Percentiles rank a stretch among this genome's conserved stretches.
phyloP scores from a whole-genome alignment of 2,888 invertebrate genomes.

The Cephus pulcher region DNA sequence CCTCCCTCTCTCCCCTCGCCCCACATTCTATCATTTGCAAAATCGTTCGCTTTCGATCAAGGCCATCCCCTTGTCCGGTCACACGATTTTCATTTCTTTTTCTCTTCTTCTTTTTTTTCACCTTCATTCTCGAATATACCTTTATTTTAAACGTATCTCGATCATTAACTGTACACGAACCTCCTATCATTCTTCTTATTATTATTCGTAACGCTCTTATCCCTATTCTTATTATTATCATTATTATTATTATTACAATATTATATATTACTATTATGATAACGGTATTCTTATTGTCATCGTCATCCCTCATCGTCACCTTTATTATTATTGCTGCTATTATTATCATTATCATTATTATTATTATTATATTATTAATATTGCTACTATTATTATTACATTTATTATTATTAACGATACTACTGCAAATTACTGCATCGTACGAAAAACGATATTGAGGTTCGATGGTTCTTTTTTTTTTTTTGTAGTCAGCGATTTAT shows the following conservation, averaged over 20 bases:
- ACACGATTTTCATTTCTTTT: neutral
- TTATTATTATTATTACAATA: conserved; percentile 5
- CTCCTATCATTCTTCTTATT: neutral
- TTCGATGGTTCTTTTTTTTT: conserved; percentile 53
- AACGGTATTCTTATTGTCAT: neutral
- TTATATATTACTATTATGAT: neutral
- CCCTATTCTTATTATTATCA: neutral
- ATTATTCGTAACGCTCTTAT: neutral
- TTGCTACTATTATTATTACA: conserved; percentile 17
- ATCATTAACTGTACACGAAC: neutral
- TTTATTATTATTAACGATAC: conserved; percentile 41
- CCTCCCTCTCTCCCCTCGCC: neutral
- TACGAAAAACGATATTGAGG: conserved; percentile 34
- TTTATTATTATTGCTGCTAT: neutral
- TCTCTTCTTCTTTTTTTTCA: neutral
- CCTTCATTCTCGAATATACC: neutral
- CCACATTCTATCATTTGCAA: neutral
- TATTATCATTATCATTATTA: neutral
- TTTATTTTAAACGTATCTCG: neutral
- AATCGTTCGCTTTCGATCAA: neutral
- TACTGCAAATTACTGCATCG: conserved; percentile 40
- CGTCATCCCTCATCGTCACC: neutral
- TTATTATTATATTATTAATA: neutral
- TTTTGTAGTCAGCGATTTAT: conserved; percentile 50
- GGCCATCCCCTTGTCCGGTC: neutral